phyloP scores from a whole-genome alignment of 2,113 vertebrate species.

The Elephas maximus region DNA sequence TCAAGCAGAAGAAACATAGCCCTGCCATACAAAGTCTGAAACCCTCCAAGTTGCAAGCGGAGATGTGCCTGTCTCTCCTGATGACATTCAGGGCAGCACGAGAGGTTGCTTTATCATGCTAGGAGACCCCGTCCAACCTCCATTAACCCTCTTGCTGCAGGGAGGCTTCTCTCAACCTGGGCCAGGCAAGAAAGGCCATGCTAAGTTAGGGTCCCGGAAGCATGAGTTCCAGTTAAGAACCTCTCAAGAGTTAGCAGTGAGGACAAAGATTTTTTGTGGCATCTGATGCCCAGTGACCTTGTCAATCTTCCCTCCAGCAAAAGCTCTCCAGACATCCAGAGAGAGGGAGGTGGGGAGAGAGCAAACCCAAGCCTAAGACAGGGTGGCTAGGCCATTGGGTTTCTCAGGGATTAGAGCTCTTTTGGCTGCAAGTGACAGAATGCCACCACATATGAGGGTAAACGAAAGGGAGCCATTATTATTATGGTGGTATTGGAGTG shows the following conservation, averaged over 20 bases:
- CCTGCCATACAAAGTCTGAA: neutral
- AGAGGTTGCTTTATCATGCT: neutral
- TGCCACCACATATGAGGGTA: neutral
- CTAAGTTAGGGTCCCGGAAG: neutral
- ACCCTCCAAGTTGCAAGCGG: neutral
- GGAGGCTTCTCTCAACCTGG: fast-evolving
- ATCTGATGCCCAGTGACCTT: neutral
- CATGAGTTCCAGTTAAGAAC: neutral
- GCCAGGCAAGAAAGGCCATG: neutral
- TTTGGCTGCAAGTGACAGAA: neutral
- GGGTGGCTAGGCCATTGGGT: no score
- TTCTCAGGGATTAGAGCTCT: neutral
- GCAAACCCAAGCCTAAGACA: neutral
- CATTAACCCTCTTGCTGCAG: neutral
- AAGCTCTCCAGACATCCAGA: neutral
- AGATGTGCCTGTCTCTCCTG: neutral
- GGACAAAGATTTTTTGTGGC: neutral
- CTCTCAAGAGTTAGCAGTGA: neutral
- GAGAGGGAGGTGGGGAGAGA: neutral
- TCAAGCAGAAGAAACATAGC: neutral
- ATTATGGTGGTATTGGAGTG: fast-evolving
- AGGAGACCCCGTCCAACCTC: no score
- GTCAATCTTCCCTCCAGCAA: neutral
- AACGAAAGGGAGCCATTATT: no score
- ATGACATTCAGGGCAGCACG: neutral